Evolutionary conservation across 1,140 invertebrate genomes (phyloP).

Genomic region (Bombus confusus): DNA sequence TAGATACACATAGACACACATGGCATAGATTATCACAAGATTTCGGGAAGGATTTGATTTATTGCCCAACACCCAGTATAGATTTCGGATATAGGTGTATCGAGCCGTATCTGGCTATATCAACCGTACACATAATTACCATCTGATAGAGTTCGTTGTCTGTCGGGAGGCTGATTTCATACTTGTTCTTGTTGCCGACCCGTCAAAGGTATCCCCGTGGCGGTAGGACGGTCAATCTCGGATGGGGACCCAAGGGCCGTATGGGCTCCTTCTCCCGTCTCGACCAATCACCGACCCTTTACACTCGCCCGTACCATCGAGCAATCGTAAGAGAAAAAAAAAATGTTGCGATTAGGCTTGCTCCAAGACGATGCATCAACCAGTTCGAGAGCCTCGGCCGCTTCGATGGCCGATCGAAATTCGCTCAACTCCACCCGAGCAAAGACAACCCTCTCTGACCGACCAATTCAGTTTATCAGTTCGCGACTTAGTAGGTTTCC

Average conservation of each 20-base stretch:
- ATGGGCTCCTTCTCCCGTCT: constrained; percentile 73
- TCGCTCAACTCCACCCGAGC: constrained; percentile 35
- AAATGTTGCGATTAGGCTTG: constrained; percentile 60
- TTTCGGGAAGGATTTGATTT: constrained; percentile 36
- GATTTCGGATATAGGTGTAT: constrained; percentile 80
- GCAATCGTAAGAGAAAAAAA: constrained; percentile 59
- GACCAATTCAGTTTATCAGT: no score
- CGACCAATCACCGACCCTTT: constrained; percentile 79
- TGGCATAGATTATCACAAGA: background rate
- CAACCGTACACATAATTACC: constrained; percentile 82
- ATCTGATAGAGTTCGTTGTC: constrained; percentile 82
- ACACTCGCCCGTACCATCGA: constrained; percentile 59
- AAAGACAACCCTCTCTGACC: no score
- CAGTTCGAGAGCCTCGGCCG: constrained; percentile 58
- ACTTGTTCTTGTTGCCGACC: constrained; percentile 80
- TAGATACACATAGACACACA: no score
- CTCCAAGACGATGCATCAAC: constrained; percentile 63
- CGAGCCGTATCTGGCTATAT: constrained; percentile 77
- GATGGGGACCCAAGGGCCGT: constrained; percentile 78
- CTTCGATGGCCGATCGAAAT: constrained; percentile 75
- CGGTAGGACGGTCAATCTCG: constrained; percentile 79
- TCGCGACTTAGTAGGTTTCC: no score
- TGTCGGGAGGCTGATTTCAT: constrained; percentile 81
- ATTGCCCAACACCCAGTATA: constrained; percentile 75
- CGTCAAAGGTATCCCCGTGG: constrained; percentile 80